These are phyloP conservation scores for Potamilus streckersoni DNA, from an alignment of 1,140 invertebrate genomes.

Conservation along the genomic window DNA sequence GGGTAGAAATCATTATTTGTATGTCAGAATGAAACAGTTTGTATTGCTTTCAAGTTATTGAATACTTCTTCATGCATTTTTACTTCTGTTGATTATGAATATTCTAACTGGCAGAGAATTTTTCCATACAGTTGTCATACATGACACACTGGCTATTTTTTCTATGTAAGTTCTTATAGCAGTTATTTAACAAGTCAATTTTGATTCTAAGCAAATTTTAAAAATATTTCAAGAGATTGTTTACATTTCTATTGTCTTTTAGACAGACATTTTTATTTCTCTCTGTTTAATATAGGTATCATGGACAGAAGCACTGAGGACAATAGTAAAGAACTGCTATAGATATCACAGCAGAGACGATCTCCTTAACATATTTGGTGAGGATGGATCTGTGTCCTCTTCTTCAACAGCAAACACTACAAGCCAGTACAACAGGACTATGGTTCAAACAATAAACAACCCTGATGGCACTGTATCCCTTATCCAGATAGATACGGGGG, in stretches of 20 bases:
- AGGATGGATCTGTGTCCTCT: conserved; percentile 71
- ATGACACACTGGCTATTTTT: not conserved
- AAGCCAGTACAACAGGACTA: conserved; percentile 70
- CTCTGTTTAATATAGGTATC: conserved; percentile 81
- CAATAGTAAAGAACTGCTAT: conserved; percentile 98
- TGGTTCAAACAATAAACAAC: conserved; percentile 95
- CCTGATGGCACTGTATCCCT: conserved; percentile 96
- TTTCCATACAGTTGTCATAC: not conserved
- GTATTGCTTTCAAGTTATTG: not conserved
- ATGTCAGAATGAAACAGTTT: not conserved
- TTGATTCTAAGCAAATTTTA: not conserved
- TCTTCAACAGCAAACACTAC: not conserved
- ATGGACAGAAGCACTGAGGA: conserved; percentile 96
- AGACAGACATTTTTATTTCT: not conserved
- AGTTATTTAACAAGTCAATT: not conserved
- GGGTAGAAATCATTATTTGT: conserved; percentile 73
- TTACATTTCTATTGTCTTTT: not conserved
- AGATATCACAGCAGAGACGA: conserved; percentile 98
- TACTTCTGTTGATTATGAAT: not conserved
- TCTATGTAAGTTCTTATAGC: not conserved
- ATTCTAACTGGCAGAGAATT: not conserved
- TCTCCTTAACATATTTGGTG: conserved; percentile 91
- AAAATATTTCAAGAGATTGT: not conserved
- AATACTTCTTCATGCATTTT: not conserved
- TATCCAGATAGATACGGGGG: conserved; percentile 94